A percentile compares a stretch with the other conserved stretches of the same genome.
Conservation (phyloP, 2,888 invertebrate genomes). For the Neoitamus cyanurus region DNA sequence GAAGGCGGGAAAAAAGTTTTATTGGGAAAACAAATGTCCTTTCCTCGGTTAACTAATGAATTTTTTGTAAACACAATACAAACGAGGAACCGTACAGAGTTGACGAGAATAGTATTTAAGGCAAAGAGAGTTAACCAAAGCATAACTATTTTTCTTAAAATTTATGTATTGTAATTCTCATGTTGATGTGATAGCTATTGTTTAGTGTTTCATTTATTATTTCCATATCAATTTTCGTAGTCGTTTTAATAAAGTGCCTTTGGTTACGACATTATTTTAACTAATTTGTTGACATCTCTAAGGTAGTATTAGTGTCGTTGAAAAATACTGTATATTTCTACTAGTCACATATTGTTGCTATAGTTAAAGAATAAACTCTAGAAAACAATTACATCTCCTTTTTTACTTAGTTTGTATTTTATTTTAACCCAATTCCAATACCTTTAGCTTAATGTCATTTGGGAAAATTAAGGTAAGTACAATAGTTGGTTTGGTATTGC, state of each 20-base stretch:
- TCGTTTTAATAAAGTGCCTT: constrained; percentile 38
- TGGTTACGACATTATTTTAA: constrained; percentile 13
- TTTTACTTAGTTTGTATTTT: neutral
- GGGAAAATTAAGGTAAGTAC: neutral
- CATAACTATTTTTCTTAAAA: constrained; percentile 34
- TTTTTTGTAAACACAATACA: neutral
- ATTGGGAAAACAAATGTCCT: neutral
- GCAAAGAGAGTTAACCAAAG: constrained; percentile 16
- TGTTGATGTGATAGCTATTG: constrained; percentile 21
- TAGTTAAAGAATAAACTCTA: constrained; percentile 26
- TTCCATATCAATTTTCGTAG: constrained; percentile 20
- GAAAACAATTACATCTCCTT: neutral
- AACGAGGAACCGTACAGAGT: neutral
- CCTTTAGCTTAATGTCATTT: neutral
- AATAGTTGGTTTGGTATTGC: neutral
- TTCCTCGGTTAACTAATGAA: neutral
- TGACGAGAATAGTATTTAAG: neutral
- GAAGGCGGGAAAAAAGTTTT: neutral
- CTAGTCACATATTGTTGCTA: constrained; percentile 30
- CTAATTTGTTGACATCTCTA: neutral
- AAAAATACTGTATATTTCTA: constrained; percentile 36
- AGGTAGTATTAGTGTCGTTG: constrained; percentile 10
- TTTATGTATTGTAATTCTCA: constrained; percentile 22
- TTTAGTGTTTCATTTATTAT: constrained; percentile 1
- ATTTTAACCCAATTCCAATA: neutral